Evolutionary conservation across 2,113 vertebrate genomes (phyloP).

Genomic region (Gulo gulo): DNA sequence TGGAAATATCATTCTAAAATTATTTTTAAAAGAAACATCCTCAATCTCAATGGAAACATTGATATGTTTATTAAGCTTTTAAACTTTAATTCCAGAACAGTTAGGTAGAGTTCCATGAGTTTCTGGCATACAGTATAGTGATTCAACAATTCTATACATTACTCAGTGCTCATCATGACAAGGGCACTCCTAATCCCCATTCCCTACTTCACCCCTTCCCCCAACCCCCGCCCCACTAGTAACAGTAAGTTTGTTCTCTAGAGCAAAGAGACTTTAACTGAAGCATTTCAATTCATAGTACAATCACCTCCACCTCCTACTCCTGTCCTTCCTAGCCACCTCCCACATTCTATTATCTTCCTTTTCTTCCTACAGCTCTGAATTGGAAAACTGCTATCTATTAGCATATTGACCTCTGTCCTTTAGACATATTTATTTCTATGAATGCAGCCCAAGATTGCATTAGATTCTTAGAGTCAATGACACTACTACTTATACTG

Average conservation of each 20-base stretch:
- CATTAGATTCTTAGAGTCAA: not conserved
- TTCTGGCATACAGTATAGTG: not conserved
- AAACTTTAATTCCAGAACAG: not conserved
- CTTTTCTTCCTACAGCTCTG: not conserved
- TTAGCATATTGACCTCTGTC: not conserved
- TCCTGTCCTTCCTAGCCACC: not conserved
- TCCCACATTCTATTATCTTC: not conserved
- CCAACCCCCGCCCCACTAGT: not conserved
- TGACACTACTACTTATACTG: not conserved
- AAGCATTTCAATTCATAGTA: not conserved
- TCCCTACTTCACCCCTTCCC: not conserved
- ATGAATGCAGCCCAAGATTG: not conserved
- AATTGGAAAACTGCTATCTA: not conserved
- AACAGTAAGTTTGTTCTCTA: not conserved
- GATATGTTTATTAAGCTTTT: not conserved
- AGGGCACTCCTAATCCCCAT: not conserved
- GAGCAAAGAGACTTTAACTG: not conserved
- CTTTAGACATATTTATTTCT: not conserved
- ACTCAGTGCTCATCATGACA: not conserved
- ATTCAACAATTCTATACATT: not conserved
- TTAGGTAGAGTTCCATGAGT: not conserved
- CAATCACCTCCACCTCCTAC: not conserved
- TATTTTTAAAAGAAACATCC: not conserved
- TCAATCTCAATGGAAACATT: not conserved
- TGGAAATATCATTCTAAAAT: conserved; percentile 14